Percentiles rank a stretch among this genome's conserved stretches.
These are phyloP conservation scores for Pseudonaja textilis DNA, from an alignment of 2,113 vertebrate species.

Conservation along the genomic window DNA sequence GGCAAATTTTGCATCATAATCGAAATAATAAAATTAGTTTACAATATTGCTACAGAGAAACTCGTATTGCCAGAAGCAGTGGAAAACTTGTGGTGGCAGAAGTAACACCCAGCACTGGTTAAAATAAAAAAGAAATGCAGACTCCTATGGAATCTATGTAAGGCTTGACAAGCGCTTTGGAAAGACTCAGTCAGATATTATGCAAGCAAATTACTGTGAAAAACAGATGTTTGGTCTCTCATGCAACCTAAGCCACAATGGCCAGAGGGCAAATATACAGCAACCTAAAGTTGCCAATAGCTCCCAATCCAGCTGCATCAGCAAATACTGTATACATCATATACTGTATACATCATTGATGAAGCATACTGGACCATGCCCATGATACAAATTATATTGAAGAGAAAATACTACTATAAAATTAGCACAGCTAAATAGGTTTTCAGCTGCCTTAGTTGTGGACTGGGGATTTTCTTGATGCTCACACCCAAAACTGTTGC, in stretches of 20 bases:
- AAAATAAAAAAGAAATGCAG: background rate
- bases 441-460: background rate
- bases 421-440: background rate
- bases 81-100: background rate
- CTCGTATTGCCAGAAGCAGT: background rate
- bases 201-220: background rate
- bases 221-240: background rate
- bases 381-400: background rate
- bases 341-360: background rate
- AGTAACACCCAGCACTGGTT: background rate
- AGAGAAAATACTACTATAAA: background rate
- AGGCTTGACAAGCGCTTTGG: background rate
- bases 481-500: background rate
- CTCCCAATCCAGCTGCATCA: background rate
- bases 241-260: background rate
- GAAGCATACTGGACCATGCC: background rate
- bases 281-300: background rate
- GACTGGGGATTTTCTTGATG: background rate
- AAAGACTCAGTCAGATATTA: background rate
- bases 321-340: background rate
- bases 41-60: background rate
- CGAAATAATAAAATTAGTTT: background rate
- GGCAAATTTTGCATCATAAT: background rate
- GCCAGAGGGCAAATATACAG: background rate
- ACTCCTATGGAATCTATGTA: background rate